Evolutionary conservation across 2,113 vertebrate genomes (phyloP).

Genomic region (Spheniscus mendiculus): DNA sequence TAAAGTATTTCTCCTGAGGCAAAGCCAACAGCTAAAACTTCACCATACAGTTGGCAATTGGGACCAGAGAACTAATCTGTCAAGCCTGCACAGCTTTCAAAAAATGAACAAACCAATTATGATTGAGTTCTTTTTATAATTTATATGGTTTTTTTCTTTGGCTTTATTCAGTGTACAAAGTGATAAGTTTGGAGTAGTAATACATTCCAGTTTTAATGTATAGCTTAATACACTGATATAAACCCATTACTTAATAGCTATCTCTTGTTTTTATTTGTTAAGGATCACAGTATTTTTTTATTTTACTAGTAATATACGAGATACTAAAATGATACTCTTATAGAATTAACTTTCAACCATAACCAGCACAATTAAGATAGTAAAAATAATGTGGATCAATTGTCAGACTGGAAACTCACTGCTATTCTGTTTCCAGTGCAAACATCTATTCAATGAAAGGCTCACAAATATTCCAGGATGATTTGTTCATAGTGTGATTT

Average conservation of each 20-base stretch:
- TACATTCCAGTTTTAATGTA: background rate
- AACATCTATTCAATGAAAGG: background rate
- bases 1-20: slow-evolving; percentile 69
- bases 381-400: background rate
- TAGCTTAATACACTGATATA: background rate
- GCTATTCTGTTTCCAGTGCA: background rate
- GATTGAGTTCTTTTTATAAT: background rate
- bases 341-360: background rate
- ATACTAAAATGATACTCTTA: background rate
- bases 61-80: background rate
- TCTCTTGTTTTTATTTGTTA: background rate
- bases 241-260: background rate
- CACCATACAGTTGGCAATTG: background rate
- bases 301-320: background rate
- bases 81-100: background rate
- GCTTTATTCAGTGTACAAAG: background rate
- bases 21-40: slow-evolving; percentile 65
- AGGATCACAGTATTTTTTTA: background rate
- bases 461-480: slow-evolving; percentile 18
- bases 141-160: background rate
- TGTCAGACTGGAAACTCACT: background rate
- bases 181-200: background rate
- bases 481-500: slow-evolving; percentile 28
- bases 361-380: background rate
- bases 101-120: background rate